Base-by-base conservation (phyloP, 2,888 invertebrate species). In the Aspidapion aeneum region DNA sequence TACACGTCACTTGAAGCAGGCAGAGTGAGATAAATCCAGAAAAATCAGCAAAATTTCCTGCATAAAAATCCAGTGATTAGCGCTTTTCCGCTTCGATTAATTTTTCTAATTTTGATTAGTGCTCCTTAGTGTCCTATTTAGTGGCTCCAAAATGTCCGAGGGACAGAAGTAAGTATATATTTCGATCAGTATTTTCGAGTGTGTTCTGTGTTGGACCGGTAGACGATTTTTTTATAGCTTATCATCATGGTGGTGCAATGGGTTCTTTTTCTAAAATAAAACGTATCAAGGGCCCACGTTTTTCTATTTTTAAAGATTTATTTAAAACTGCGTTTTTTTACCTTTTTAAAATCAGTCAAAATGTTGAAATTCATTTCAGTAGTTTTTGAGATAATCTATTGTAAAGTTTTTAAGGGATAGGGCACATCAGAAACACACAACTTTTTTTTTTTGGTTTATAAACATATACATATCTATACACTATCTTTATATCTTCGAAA, bases 191-290 rank as follows among this genome's bases (percentile, higher is more conserved):
- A 35, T 35, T 35, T 35, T 35, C 3, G 3, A 35, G 35, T 3
- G 35, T 60, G 61, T 66, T 63, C 58, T 63, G 22, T 35, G 35
- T 49, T 61, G 50, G 48, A 51, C 62, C 64, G 57, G 64, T 48
- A 59, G 59, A 17, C 54, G 18, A 63, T 52, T 64, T 64, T 63
- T 71, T 73, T 74, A 72, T 65, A 71, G 72, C 74, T 70, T 74
- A 75, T 77, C 75, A 75, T 76, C 76, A 78, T 77, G 78, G 78
- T 73, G 77, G 62, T 7, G 35, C 12, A 3, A 62, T 59, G 54
- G 48, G 22, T 57, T 60, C 21, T 56, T 62, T 57, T 52, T 2
- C 35, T 35, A 35, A 35, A 35, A 7, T 35, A 12, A 35, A 12
- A 35, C 35, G n/a, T n/a, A n/a, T n/a, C n/a, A n/a, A n/a, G 3